Evolutionary conservation across 2,797 vertebrate genomes (phyloP), one percentile per base, ranked within the genome.

Genomic region (Acanthopagrus latus): DNA sequence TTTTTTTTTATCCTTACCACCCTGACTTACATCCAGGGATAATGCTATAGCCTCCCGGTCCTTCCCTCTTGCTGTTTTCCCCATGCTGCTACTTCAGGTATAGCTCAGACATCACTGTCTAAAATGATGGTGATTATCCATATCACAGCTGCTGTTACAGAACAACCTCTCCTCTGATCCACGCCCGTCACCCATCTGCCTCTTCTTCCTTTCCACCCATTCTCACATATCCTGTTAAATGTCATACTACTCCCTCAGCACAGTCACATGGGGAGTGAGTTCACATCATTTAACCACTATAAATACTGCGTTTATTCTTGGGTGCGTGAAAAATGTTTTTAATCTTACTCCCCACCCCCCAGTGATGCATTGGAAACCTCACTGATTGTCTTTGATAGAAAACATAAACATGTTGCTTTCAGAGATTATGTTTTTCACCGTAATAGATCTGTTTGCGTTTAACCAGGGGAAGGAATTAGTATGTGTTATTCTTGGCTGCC

Each of bases 401-500:
- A 79, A 82, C 66, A 50, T 56, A 65, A 62, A 76, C 56, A 62
- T 78, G 54, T 47, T 76, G 62, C 71, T 76, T 74, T 41, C 38
- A 29, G 33, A 52, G 64, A 80, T 86, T 63, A 47, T 54, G 54
- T 73, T 86, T 78, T 82, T 81, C 76, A 51, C 69, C 76, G 79
- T 80, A 81, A 87, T 90, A 83, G 57, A 81, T 80, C 13, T 80
- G 87, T 90, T 91, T 92, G 87, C 78, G 80, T 92, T 93, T 92
- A 91, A 93, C 93, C 90, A 92, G 81, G 86, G 64, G 38, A 25
- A 84, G 74, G 64, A 80, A 92, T 92, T 92, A 89, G 83, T 85
- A 84, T 76, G 80, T 78, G 71, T 86, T 87, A 82, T 78, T 89
- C 73, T 80, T 64, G 80, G 62, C 80, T 84, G 78, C 70, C 75